These are phyloP conservation scores for Mus spicilegus DNA, from an alignment of 2,113 vertebrate species.

Conservation along the genomic window DNA sequence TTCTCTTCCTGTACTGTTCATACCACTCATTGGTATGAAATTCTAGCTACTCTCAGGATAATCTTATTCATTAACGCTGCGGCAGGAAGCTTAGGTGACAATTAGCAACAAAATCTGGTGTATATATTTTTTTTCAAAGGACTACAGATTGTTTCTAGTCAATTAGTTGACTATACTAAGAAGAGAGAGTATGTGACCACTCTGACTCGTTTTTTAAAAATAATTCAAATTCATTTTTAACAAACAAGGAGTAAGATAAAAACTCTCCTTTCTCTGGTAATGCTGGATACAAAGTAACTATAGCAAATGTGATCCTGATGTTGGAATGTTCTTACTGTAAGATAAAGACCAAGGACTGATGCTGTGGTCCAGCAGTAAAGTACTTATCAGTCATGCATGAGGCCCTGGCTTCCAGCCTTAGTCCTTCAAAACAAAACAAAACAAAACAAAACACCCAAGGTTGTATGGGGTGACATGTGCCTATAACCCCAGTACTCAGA, in stretches of 20 bases:
- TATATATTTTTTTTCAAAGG: neutral
- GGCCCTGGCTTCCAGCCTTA: neutral
- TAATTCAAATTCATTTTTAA: neutral
- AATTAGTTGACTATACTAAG: neutral
- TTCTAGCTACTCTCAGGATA: neutral
- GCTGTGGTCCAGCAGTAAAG: neutral
- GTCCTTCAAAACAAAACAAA: too few species aligned
- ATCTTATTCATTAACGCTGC: neutral
- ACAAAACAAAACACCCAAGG: neutral
- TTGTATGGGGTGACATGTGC: neutral
- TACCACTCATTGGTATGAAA: neutral
- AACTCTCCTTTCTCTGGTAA: neutral
- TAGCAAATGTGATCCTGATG: neutral
- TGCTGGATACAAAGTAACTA: neutral
- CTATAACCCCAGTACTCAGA: neutral
- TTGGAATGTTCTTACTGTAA: neutral
- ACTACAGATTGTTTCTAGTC: neutral
- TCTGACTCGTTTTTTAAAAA: neutral
- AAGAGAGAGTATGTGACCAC: neutral
- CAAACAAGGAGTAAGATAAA: neutral
- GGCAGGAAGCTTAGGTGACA: too few species aligned
- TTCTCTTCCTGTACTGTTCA: neutral
- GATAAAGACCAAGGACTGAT: neutral
- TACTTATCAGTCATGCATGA: neutral
- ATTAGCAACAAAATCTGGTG: neutral